These are phyloP conservation scores for Ennomos fuscantarius DNA, from an alignment of 2,888 invertebrate species.

Conservation along the genomic window DNA sequence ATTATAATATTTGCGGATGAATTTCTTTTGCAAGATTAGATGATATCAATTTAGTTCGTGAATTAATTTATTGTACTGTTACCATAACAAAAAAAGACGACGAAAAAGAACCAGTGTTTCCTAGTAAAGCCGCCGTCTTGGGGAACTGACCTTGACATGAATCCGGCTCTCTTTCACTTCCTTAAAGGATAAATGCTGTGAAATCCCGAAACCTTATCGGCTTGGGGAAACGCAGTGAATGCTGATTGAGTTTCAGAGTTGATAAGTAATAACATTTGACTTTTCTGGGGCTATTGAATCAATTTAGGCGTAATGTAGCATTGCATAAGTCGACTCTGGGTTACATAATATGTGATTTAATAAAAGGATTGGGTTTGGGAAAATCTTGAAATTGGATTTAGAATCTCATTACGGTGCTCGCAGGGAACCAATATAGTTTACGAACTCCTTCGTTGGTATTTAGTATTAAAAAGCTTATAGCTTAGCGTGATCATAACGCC, in stretches of 20 bases:
- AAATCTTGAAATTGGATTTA: neutral
- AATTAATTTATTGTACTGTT: too few relatives aligned
- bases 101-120: slow-evolving; percentile 13
- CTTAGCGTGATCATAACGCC: too few relatives aligned
- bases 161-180: slow-evolving; percentile 28
- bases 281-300: slow-evolving; percentile 9
- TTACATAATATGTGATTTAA: neutral
- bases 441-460: too few relatives aligned
- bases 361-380: neutral
- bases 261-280: slow-evolving; percentile 13
- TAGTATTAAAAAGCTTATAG: too few relatives aligned
- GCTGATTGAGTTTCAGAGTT: slow-evolving; percentile 15
- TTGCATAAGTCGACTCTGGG: neutral
- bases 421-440: too few relatives aligned
- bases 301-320: slow-evolving; percentile 6
- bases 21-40: too few relatives aligned
- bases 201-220: slow-evolving; percentile 18
- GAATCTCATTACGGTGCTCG: too few relatives aligned
- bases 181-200: slow-evolving; percentile 25
- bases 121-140: slow-evolving; percentile 9
- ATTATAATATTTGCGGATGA: too few relatives aligned
- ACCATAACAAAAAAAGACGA: too few relatives aligned
- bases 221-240: slow-evolving; percentile 24
- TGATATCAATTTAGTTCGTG: too few relatives aligned
- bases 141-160: slow-evolving; percentile 14